Percentiles rank a stretch among this genome's conserved stretches.
Evolutionary conservation across 2,888 invertebrate genomes (phyloP).

Genomic region (Incurvaria masculella): DNA sequence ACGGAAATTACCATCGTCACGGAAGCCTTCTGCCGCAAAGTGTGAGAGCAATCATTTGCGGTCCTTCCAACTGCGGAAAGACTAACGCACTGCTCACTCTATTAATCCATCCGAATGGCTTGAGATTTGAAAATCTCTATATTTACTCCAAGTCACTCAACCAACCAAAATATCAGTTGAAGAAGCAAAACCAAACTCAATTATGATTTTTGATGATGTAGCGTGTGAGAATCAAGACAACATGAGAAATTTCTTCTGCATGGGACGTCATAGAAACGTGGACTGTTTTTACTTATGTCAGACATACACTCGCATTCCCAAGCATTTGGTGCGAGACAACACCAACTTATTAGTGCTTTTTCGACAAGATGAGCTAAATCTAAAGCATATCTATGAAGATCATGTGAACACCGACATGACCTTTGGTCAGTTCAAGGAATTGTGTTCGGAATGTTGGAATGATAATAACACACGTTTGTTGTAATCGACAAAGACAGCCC

Average conservation of each 20-base stretch:
- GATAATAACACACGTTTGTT: conserved; percentile 6
- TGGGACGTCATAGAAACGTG: conserved; percentile 24
- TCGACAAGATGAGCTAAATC: conserved; percentile 12
- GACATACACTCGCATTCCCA: conserved; percentile 8
- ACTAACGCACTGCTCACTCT: conserved; percentile 25
- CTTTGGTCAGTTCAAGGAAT: conserved; percentile 12
- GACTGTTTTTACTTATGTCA: conserved; percentile 25
- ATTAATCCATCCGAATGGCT: conserved; percentile 23
- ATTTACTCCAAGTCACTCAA: conserved; percentile 23
- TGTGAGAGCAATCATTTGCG: conserved; percentile 15
- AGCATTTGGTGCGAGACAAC: conserved; percentile 8
- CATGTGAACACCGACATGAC: conserved; percentile 17
- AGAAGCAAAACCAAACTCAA: conserved; percentile 20
- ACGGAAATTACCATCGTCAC: not conserved
- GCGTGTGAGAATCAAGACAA: conserved; percentile 23
- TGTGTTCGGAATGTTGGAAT: conserved; percentile 4
- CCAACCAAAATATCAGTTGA: conserved; percentile 23
- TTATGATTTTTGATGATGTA: conserved; percentile 31
- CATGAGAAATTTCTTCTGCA: conserved; percentile 23
- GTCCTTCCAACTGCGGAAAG: conserved; percentile 29
- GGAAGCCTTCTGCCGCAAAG: not conserved
- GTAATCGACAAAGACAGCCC: conserved; percentile 14
- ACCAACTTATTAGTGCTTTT: conserved; percentile 9
- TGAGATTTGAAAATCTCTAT: conserved; percentile 28
- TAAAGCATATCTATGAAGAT: conserved; percentile 15